phyloP scores from a whole-genome alignment of 2,113 vertebrate genomes.

The Caloenas nicobarica region DNA sequence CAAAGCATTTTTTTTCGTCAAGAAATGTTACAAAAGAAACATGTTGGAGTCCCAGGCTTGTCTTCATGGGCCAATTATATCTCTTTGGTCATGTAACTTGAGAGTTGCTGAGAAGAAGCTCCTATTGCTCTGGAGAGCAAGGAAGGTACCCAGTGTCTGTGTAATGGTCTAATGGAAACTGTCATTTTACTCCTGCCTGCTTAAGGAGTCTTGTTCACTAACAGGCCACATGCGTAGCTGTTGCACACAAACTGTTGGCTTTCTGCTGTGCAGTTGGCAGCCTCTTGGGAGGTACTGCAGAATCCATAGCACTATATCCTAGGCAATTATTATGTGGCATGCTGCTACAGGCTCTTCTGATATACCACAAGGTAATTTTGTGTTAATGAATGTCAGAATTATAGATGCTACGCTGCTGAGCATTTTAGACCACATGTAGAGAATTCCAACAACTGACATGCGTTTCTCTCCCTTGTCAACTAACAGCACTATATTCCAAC shows the following conservation, averaged over 20 bases:
- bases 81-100: background rate
- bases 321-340: slow-evolving; percentile 9
- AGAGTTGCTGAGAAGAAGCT: background rate
- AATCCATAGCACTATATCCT: background rate
- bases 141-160: too few species aligned
- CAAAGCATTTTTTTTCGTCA: background rate
- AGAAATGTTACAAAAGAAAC: background rate
- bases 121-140: background rate
- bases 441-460: background rate
- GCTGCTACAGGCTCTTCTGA: slow-evolving; percentile 16
- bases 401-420: slow-evolving; percentile 21
- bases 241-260: background rate
- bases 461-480: slow-evolving; percentile 2
- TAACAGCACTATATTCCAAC: background rate
- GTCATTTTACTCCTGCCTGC: background rate
- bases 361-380: slow-evolving; percentile 24
- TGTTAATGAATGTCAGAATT: slow-evolving; percentile 46
- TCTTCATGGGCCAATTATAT: rapidly evolving
- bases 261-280: slow-evolving; percentile 26
- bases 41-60: background rate
- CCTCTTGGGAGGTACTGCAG: background rate
- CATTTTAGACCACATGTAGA: background rate
- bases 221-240: background rate
- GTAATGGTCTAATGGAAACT: background rate
- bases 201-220: background rate